phyloP scores from a whole-genome alignment of 2,797 vertebrate genomes.

The Rhabdophis nuchalis region DNA sequence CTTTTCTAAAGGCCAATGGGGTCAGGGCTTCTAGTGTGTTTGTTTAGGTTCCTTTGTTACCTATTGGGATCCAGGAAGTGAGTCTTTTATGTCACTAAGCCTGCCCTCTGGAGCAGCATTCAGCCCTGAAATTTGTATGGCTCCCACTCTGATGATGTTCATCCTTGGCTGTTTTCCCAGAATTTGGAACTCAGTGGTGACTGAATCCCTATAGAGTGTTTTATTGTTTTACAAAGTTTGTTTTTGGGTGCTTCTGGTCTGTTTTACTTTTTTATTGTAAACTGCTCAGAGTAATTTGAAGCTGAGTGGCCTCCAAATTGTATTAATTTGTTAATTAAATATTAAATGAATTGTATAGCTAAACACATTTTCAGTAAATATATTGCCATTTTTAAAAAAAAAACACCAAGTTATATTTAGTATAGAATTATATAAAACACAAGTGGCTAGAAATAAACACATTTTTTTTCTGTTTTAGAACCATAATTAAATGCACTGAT shows the following conservation, averaged over 20 bases:
- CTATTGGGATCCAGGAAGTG: not conserved
- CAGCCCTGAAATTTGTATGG: not conserved
- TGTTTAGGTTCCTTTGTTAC: not conserved
- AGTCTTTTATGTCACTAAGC: not conserved
- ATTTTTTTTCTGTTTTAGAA: not conserved
- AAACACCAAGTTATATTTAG: no score
- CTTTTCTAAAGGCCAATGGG: not conserved
- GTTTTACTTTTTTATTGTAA: not conserved
- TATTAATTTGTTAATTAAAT: not conserved
- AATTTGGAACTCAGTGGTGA: not conserved
- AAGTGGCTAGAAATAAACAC: not conserved
- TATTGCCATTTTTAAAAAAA: not conserved
- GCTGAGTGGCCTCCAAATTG: not conserved
- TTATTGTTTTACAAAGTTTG: not conserved
- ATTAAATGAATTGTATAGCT: not conserved
- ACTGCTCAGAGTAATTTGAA: not conserved
- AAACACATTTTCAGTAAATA: not conserved
- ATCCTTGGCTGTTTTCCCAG: not conserved
- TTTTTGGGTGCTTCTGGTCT: not conserved
- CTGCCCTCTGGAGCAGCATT: not conserved
- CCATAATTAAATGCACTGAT: not conserved
- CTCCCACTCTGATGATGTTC: not conserved
- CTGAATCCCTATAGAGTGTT: not conserved
- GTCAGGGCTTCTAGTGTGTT: not conserved
- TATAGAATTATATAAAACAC: conserved; percentile 49